Evolutionary conservation across 2,797 vertebrate species (phyloP).

Genomic region (Tenualosa thibaudeaui): DNA sequence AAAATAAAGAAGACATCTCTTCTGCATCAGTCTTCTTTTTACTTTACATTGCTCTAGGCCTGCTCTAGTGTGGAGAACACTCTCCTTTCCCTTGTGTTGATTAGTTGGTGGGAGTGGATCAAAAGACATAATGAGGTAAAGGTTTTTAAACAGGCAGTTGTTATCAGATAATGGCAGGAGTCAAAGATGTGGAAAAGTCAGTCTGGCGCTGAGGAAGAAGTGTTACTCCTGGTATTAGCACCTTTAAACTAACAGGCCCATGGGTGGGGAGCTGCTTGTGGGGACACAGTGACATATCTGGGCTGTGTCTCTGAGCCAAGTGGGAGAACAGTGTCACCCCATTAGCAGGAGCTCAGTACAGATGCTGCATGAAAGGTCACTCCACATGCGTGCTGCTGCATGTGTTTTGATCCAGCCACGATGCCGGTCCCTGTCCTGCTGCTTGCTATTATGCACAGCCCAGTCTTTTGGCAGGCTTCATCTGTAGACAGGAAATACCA

Average conservation of each 20-base stretch:
- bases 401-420: conserved; percentile 52
- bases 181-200: background rate
- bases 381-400: conserved; percentile 37
- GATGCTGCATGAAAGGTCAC: conserved; percentile 50
- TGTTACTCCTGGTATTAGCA: background rate
- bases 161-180: background rate
- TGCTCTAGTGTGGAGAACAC: too few relatives aligned
- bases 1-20: too few relatives aligned
- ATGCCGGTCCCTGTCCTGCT: conserved; percentile 39
- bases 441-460: conserved; percentile 33
- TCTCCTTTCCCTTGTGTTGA: background rate
- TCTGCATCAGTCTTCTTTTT: too few relatives aligned
- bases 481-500: conserved; percentile 47
- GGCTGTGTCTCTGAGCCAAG: conserved; percentile 25
- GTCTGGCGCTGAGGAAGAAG: background rate
- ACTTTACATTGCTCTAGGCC: too few relatives aligned
- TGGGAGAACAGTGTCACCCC: conserved; percentile 41
- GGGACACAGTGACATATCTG: conserved; percentile 32
- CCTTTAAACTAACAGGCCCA: background rate
- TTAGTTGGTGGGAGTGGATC: background rate
- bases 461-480: conserved; percentile 40
- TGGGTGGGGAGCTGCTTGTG: background rate
- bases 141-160: background rate
- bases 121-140: background rate
- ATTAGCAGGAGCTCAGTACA: conserved; percentile 38